phyloP scores from a whole-genome alignment of 2,797 vertebrate genomes.

The Enteromius afrohamiltoni region DNA sequence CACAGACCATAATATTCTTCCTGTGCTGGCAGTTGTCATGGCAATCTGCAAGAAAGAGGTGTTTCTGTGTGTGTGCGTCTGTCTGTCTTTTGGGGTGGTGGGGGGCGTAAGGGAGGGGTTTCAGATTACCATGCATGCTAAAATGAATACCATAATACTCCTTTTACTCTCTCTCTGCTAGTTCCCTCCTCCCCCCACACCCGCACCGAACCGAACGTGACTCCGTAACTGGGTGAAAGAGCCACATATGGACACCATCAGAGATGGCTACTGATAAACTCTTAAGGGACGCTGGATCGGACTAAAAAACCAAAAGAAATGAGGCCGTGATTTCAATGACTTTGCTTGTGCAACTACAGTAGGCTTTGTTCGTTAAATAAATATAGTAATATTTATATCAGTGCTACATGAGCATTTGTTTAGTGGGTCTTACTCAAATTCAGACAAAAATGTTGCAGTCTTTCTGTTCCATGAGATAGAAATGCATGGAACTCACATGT shows the following conservation, averaged over 20 bases:
- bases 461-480: background rate
- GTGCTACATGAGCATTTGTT: background rate
- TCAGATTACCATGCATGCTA: constrained; percentile 80
- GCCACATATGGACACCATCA: constrained; percentile 56
- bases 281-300: constrained; percentile 5
- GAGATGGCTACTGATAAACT: constrained; percentile 40
- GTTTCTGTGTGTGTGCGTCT: constrained; percentile 18
- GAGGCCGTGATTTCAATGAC: background rate
- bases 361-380: constrained; percentile 12
- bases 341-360: constrained; percentile 23
- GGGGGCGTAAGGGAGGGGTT: constrained; percentile 59
- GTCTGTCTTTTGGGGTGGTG: constrained; percentile 39
- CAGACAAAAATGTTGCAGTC: background rate
- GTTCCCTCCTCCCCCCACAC: constrained; percentile 20
- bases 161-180: constrained; percentile 52
- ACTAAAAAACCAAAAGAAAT: background rate
- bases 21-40: constrained; percentile 73
- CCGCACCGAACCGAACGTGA: constrained; percentile 44
- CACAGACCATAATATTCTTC: constrained; percentile 79
- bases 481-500: background rate
- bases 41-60: constrained; percentile 66
- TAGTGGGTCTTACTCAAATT: background rate
- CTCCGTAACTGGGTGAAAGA: constrained; percentile 50
- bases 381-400: constrained; percentile 1
- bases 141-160: constrained; percentile 79